Evolutionary conservation across 2,797 vertebrate species (phyloP), one percentile per base, ranked within the genome.

Genomic region (Coranthus polyacanthus): DNA sequence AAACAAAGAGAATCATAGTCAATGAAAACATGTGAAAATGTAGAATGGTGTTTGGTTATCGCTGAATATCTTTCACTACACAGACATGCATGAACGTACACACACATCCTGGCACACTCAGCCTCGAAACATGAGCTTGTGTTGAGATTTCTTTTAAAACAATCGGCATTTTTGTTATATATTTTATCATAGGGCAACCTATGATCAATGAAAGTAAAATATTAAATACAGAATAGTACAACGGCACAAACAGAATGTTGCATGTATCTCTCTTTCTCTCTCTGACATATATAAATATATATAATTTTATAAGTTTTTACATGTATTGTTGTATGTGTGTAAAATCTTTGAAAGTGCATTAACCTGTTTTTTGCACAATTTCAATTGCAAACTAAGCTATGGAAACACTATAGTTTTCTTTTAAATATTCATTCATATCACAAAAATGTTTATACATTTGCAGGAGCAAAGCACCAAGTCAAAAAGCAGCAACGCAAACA

Each of bases 1-100:
- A 91, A 88, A 89, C 87, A 91, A 89, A 86, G 82, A 43, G 70
- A 77, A 71, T 79, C 57, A 74, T 49, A 76, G 80, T 61, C 67
- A 54, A 72, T 84, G 75, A 81, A 79, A 70, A 66, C 64, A 44
- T 12, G 50, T 67, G 73, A 51, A 70, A 54, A 63, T 62, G 37
- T 36, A 60, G 49, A 60, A 70, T 45, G 24, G 38, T 44, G 56
- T 72, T 79, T 72, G 55, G 75, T 80, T 71, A 63, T 50, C 18
- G 79, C 81, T 61, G 68, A 65, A 74, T 70, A 65, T 81, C 47
- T 72, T 13, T 39, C 44, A 60, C 24, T 37, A 6, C 29, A 50
- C 11, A 0, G n/a, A 47, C 12, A 38, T 32, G 41, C 29, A 45
- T 22, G 46, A 46, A 44, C 34, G 58, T 20, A 50, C 37, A 44